Evolutionary conservation across 2,797 vertebrate species (phyloP).

Genomic region (Manis crassicaudata): DNA sequence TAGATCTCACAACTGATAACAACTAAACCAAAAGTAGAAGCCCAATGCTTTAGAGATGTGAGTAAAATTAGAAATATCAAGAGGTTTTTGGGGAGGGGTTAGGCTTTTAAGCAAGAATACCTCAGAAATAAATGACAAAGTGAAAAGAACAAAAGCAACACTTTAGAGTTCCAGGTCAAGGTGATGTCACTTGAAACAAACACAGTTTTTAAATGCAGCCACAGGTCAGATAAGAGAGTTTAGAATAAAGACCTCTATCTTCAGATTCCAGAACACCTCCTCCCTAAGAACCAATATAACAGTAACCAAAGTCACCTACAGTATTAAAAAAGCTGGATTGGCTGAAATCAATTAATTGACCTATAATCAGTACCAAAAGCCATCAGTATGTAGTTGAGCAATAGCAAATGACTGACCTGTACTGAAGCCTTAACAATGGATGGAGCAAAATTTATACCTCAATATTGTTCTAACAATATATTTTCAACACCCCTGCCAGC

Average conservation of each 20-base stretch:
- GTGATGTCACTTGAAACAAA: neutral
- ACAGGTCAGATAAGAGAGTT: slow-evolving; percentile 21
- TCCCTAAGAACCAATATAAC: neutral
- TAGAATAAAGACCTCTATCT: neutral
- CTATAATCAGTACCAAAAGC: neutral
- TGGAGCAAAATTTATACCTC: slow-evolving; percentile 54
- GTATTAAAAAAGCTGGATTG: neutral
- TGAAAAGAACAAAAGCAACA: neutral
- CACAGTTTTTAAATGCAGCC: neutral
- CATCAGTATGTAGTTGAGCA: neutral
- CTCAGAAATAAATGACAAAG: neutral
- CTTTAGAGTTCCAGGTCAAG: neutral
- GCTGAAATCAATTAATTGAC: neutral
- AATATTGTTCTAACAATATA: slow-evolving; percentile 29
- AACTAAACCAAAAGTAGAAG: neutral
- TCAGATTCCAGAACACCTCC: neutral
- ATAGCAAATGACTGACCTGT: slow-evolving; percentile 25
- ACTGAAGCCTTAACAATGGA: neutral
- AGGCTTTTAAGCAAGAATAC: neutral
- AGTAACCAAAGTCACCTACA: neutral
- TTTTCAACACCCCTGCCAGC: slow-evolving; percentile 50
- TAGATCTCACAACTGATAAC: neutral
- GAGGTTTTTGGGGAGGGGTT: neutral
- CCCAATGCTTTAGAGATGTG: neutral
- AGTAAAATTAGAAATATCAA: neutral